phyloP scores from a whole-genome alignment of 1,140 invertebrate species.

The Temnothorax nylanderi region DNA sequence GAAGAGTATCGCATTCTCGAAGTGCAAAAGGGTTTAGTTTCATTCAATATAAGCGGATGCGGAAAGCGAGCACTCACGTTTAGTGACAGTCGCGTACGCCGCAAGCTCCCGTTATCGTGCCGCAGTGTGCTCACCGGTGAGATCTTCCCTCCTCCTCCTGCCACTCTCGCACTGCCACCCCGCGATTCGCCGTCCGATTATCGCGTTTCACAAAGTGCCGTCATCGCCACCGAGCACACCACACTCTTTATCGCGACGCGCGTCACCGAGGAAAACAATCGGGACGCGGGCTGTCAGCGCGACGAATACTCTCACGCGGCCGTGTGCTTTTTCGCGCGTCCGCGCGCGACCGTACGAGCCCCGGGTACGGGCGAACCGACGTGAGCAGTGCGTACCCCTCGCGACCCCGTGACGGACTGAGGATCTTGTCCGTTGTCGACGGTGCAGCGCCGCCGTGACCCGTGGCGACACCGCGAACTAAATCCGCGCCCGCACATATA shows the following conservation, averaged over 20 bases:
- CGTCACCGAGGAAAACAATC: background rate
- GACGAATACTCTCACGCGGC: background rate
- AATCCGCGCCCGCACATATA: conserved; percentile 62
- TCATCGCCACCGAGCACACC: conserved; percentile 44
- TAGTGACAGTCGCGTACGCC: conserved; percentile 45
- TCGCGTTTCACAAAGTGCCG: conserved; percentile 35
- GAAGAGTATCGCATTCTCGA: background rate
- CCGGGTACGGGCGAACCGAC: conserved; percentile 59
- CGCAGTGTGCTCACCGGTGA: conserved; percentile 36
- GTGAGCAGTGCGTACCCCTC: conserved; percentile 78
- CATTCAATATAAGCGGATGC: too few species aligned
- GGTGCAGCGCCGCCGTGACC: conserved; percentile 84
- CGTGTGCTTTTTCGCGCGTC: conserved; percentile 67
- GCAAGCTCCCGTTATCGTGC: conserved; percentile 10
- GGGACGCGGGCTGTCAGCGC: background rate
- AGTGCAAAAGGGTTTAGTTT: too few species aligned
- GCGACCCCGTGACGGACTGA: conserved; percentile 84
- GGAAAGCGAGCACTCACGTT: conserved; percentile 62
- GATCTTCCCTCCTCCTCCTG: background rate
- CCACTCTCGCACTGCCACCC: conserved; percentile 13
- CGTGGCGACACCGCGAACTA: conserved; percentile 83
- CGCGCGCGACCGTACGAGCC: conserved; percentile 27
- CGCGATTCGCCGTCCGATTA: conserved; percentile 30
- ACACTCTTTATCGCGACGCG: conserved; percentile 34
- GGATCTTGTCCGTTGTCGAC: conserved; percentile 70